phyloP scores from a whole-genome alignment of 2,797 vertebrate species.

The Meda fulgida region DNA sequence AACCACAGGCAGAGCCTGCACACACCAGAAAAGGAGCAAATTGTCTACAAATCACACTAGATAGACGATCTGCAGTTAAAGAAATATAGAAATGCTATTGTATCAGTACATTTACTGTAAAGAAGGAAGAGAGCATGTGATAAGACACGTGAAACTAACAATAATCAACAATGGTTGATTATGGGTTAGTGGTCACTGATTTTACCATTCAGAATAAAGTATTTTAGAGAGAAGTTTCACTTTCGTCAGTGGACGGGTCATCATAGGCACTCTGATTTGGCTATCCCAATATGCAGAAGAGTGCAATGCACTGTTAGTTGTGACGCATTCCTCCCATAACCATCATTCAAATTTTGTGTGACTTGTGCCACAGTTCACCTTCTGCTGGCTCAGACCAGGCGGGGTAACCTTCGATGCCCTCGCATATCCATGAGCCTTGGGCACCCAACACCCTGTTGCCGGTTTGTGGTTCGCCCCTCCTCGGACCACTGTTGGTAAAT shows the following conservation, averaged over 20 bases:
- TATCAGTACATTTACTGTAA: neutral
- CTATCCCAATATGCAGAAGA: neutral
- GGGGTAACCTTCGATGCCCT: neutral
- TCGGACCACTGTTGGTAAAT: neutral
- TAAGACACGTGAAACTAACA: neutral
- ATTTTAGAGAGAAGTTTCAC: neutral
- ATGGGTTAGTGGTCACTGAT: neutral
- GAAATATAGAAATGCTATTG: constrained; percentile 42
- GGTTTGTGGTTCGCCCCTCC: neutral
- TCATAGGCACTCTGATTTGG: neutral
- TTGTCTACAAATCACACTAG: constrained; percentile 58
- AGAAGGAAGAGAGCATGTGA: neutral
- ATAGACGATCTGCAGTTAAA: constrained; percentile 51
- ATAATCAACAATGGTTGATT: neutral
- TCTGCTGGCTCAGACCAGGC: neutral
- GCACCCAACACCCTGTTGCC: neutral
- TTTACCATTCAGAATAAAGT: neutral
- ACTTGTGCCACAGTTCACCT: neutral
- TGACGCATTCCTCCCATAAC: neutral
- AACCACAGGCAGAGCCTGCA: constrained; percentile 65
- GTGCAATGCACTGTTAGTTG: neutral
- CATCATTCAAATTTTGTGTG: neutral
- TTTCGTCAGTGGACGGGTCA: neutral
- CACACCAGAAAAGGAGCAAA: constrained; percentile 62
- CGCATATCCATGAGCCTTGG: neutral